phyloP scores from a whole-genome alignment of 2,797 vertebrate genomes.

The Poeciliopsis presidionis region DNA sequence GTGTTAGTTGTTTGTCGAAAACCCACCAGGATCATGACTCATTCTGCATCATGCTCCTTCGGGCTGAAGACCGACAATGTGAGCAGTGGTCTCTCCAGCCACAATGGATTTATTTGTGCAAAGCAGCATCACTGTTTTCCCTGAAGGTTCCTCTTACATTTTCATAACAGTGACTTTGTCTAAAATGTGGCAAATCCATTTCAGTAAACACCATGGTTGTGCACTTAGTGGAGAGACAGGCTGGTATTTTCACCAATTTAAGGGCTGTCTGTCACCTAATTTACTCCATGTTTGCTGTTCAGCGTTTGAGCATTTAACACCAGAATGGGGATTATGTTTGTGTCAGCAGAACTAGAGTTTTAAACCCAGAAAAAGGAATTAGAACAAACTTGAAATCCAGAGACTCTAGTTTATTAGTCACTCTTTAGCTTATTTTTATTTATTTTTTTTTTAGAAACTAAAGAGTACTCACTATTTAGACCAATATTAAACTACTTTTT shows the following conservation, averaged over 20 bases:
- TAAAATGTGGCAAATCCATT: neutral
- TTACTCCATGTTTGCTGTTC: neutral
- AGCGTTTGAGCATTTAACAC: neutral
- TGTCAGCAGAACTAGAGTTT: neutral
- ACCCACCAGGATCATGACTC: constrained; percentile 24
- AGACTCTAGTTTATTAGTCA: too few species aligned
- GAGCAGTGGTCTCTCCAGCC: constrained; percentile 12
- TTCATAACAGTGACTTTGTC: constrained; percentile 8
- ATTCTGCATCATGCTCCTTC: constrained; percentile 19
- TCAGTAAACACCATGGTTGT: neutral
- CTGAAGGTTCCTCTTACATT: neutral
- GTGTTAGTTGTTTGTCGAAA: constrained; percentile 18
- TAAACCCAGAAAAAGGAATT: too few species aligned
- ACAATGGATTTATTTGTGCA: neutral
- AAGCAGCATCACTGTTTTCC: neutral
- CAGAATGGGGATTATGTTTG: neutral
- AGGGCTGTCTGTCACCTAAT: neutral
- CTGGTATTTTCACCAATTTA: neutral
- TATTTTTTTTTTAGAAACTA: too few species aligned
- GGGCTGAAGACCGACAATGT: neutral
- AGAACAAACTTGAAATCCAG: too few species aligned
- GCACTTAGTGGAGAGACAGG: neutral
- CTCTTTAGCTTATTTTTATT: too few species aligned
- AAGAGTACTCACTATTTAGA: too few species aligned
- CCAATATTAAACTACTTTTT: too few species aligned